phyloP scores from a whole-genome alignment of 2,113 vertebrate species.

The Solenodon paradoxus region DNA sequence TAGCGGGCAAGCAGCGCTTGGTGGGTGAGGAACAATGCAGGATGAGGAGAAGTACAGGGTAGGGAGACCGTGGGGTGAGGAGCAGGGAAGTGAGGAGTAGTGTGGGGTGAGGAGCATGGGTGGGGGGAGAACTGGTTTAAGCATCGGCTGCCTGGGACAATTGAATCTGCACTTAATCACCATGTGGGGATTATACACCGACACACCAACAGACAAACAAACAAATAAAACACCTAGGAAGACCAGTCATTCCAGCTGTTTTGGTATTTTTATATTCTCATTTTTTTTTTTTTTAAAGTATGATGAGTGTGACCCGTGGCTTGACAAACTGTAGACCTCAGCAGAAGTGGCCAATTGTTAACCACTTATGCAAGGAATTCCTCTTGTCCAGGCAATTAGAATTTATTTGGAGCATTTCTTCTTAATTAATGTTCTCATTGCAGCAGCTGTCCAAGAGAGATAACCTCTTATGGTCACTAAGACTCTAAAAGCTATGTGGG shows the following conservation, averaged over 20 bases:
- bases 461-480: neutral
- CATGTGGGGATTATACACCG: no score
- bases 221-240: neutral
- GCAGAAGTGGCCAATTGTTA: neutral
- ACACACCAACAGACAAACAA: no score
- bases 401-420: neutral
- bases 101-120: neutral
- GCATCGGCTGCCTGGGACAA: neutral
- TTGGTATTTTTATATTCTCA: neutral
- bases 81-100: neutral
- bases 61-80: neutral
- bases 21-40: no score
- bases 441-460: neutral
- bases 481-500: neutral
- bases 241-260: neutral
- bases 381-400: neutral
- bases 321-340: neutral
- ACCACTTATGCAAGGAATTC: neutral
- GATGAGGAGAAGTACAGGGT: neutral
- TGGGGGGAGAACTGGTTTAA: neutral
- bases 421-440: neutral
- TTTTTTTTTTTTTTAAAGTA: neutral
- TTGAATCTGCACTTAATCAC: neutral
- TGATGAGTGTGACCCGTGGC: neutral
- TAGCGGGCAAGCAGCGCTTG: no score